Base-by-base conservation (phyloP, 2,113 vertebrate species). In the Misgurnus mizolepis region DNA sequence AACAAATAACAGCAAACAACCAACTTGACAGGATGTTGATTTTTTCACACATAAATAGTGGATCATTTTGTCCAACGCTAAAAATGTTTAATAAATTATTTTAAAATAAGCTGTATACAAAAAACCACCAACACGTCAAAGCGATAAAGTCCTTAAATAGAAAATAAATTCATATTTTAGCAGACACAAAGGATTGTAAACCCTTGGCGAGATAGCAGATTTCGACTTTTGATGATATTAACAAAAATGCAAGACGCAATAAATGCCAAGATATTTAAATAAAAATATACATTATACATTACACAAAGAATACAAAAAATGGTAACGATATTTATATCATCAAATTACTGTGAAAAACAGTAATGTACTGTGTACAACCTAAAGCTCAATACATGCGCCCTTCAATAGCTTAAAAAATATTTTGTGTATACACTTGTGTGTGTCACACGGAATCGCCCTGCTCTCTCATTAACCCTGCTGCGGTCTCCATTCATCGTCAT, bases 401-500 rank as follows among this genome's bases (percentile, higher is more conserved):
- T 15, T 56, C 53, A 56, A 56, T 6, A 56, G 53, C 53, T 7
- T 58, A 8, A 58, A 7, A 18, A 58, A 58, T 68, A 17, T 69
- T 41, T 73, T 27, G 56, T 56, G 76, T 64, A 45, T 61, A 7
- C 6, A 7, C 6, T 58, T 58, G 0, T 58, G 17, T n/a, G 55
- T 58, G 56, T 76, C 22, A 87, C 88, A 90, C 89, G 86, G 82
- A 85, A 89, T 89, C 87, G 84, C 85, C 88, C 69, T 84, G 88
- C 88, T 87, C 89, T 88, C 87, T 92, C 88, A 88, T 89, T 83
- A 90, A 91, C 92, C 92, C 91, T 91, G 88, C 86, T 90, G 89
- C 93, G 92, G 92, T 92, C 94, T 91, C 93, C 91, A 94, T 91
- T 92, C 92, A 91, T 93, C 89, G 89, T 92, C 93, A 93, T 93